A percentile compares a stretch with the other conserved stretches of the same genome.
These are phyloP conservation scores for Ostrea denselamellosa DNA, from an alignment of 1,140 invertebrate genomes.

Conservation along the genomic window DNA sequence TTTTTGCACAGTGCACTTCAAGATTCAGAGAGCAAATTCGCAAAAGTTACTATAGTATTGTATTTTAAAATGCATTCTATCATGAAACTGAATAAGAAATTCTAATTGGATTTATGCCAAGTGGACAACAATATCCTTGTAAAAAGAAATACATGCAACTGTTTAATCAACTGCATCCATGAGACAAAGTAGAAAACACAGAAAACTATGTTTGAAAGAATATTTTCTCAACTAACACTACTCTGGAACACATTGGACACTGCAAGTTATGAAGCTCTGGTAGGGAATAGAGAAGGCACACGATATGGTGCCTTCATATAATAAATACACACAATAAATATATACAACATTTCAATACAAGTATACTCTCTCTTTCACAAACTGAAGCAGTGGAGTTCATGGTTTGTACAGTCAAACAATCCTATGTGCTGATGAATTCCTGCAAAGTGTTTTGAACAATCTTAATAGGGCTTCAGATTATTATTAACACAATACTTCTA, in stretches of 20 bases:
- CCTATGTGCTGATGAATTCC: neutral
- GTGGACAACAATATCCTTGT: neutral
- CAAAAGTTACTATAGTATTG: neutral
- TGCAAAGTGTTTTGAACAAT: neutral
- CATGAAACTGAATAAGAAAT: neutral
- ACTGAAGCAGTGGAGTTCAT: conserved; percentile 5
- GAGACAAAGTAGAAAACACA: neutral
- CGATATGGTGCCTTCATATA: neutral
- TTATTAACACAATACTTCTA: neutral
- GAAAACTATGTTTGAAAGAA: neutral
- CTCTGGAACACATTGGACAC: conserved; percentile 32
- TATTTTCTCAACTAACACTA: neutral
- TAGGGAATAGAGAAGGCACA: neutral
- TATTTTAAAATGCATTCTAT: neutral
- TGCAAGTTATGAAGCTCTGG: conserved; percentile 21
- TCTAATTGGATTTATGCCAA: neutral
- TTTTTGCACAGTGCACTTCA: neutral
- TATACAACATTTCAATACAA: neutral
- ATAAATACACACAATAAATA: conserved; percentile 34
- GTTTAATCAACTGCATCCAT: neutral
- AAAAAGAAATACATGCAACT: neutral
- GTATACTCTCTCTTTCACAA: neutral
- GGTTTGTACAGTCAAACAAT: neutral
- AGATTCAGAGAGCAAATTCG: neutral
- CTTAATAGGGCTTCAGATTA: neutral